Conservation (phyloP, 1,140 invertebrate genomes). For the Dufourea novaeangliae region DNA sequence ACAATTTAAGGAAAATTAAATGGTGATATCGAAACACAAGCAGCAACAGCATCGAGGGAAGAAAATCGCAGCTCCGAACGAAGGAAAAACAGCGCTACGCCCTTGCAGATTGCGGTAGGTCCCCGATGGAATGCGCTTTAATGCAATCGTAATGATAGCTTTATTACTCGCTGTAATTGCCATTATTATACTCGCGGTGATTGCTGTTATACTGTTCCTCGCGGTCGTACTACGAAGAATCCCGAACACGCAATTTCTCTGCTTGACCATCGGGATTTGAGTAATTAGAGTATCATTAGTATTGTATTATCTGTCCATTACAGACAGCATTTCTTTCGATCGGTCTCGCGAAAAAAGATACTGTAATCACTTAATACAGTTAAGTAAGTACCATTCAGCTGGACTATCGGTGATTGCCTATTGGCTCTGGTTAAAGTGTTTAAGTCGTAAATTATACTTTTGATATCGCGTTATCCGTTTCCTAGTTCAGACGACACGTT, state of each 20-base stretch:
- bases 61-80: neutral
- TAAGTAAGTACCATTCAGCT: neutral
- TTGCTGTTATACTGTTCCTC: constrained; percentile 28
- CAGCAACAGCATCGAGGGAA: neutral
- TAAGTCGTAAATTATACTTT: neutral
- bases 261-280: neutral
- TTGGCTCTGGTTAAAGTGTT: neutral
- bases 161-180: constrained; percentile 54
- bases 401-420: neutral
- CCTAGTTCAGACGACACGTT: too few species aligned
- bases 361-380: neutral
- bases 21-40: neutral
- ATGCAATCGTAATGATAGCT: constrained; percentile 63
- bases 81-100: neutral
- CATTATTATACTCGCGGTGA: constrained; percentile 33
- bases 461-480: neutral
- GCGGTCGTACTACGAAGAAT: neutral
- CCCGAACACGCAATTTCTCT: neutral
- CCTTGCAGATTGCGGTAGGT: constrained; percentile 69
- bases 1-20: neutral
- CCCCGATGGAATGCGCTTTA: constrained; percentile 47
- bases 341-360: neutral
- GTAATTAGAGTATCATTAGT: constrained; percentile 17
- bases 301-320: too few species aligned
- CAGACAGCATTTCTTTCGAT: neutral